Conservation (phyloP, 2,113 vertebrate genomes). For the Tetrao urogallus region DNA sequence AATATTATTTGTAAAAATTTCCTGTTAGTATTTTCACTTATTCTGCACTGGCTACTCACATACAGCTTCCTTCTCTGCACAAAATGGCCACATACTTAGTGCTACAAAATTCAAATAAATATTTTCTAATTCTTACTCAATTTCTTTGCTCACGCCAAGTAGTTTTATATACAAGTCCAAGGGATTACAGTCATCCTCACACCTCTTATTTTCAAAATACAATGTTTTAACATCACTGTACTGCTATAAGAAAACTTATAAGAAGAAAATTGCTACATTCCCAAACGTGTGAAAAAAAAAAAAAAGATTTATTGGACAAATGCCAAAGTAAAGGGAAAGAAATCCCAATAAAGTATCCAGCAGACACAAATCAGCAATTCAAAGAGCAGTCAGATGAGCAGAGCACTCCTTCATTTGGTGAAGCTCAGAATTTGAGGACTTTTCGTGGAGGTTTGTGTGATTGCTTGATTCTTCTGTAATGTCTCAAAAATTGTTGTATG, state of each 20-base stretch:
- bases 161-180: neutral
- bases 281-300: slow-evolving; percentile 23
- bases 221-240: neutral
- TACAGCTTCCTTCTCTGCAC: neutral
- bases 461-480: neutral
- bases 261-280: slow-evolving; percentile 24
- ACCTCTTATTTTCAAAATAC: slow-evolving; percentile 4
- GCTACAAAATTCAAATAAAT: neutral
- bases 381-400: neutral
- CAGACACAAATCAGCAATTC: neutral
- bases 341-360: neutral
- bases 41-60: neutral
- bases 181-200: neutral
- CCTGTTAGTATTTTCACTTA: neutral
- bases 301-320: neutral
- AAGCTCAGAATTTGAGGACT: neutral
- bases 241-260: neutral
- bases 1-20: neutral
- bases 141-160: slow-evolving; percentile 6
- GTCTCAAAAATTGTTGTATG: slow-evolving; percentile 23
- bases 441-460: neutral
- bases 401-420: neutral
- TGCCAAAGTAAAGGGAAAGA: neutral
- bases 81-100: neutral
- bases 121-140: neutral